Evolutionary conservation across 2,888 invertebrate genomes (phyloP), one percentile per base, ranked within the genome.

Genomic region (Aspidiotus rigidus): DNA sequence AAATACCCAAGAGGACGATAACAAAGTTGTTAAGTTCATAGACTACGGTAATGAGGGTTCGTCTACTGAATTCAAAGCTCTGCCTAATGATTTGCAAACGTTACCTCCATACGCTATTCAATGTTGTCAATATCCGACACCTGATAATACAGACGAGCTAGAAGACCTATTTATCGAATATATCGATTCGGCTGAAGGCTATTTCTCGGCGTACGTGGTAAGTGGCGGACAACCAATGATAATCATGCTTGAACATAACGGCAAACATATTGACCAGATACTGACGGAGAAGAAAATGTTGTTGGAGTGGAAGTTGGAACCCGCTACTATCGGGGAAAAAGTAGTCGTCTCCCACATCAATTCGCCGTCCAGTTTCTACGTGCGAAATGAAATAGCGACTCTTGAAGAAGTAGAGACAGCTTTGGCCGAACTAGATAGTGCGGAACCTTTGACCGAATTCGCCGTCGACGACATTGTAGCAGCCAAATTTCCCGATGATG

Each of bases 41-140:
- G 88, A 88, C 77, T 87, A 85, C 74, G 87, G 87, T 2, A 87
- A 86, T 74, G 84, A 85, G 61, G 83, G 85, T 7, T 79, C 82
- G 61, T 83, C 84, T 70, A 81, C 80, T 64, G 83, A 83, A 72
- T 80, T 87, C 69, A 81, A 82, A 69, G 80, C 80, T 64, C 79
- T 88, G 40, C 86, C 87, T 0, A 81, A 83, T 41, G 83, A 84
- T 63, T 80, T 88, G 1, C 82, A 82, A 44, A 76, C 79, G 6
- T 79, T 84, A 72, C 84, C 85, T 6, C 81, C 82, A 6, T 76
- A 87, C 1, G 84, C 86, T 0, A 82, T 83, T 72, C 82, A 83
- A 73, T 87, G 87, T 74, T 80, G 83, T 1, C 77, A 88, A 2
- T 81, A 82, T 39, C 17, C 67, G 71, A 80, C 84, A 74, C 84